These are phyloP conservation scores for Drosophila kohkoa DNA, from an alignment of 1,140 invertebrate species.

Conservation along the genomic window DNA sequence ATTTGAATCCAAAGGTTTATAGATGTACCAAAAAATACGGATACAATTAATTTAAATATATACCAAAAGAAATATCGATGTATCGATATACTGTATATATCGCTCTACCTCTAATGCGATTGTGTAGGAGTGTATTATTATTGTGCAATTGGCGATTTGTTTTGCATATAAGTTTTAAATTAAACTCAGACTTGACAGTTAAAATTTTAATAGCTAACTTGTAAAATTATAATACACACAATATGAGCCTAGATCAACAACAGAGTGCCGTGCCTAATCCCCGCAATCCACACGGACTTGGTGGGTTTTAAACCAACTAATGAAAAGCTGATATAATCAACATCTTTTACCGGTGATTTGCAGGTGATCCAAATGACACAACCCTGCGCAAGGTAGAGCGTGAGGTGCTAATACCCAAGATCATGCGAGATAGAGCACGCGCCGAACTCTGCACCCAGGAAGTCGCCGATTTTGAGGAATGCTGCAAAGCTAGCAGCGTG, in stretches of 20 bases:
- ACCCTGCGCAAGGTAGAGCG: constrained; percentile 93
- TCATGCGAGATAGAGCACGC: constrained; percentile 92
- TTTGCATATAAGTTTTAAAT: background rate
- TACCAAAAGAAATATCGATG: background rate
- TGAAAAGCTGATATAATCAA: background rate
- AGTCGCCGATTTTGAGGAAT: constrained; percentile 90
- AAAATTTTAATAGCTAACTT: background rate
- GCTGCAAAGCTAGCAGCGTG: constrained; percentile 89
- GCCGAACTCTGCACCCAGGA: constrained; percentile 90
- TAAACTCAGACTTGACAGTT: background rate
- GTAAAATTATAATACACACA: constrained; percentile 32
- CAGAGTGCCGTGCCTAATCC: constrained; percentile 45
- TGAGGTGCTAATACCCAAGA: constrained; percentile 94
- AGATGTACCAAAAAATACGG: too few species aligned
- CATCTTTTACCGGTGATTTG: background rate
- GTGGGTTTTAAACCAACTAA: constrained; percentile 30
- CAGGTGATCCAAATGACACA: constrained; percentile 94
- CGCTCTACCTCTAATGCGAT: background rate
- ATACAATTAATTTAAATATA: too few species aligned
- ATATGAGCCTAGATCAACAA: constrained; percentile 57
- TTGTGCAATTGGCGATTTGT: background rate
- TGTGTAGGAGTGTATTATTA: background rate
- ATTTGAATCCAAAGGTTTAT: too few species aligned
- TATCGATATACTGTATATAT: background rate
- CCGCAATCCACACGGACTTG: constrained; percentile 75